phyloP scores from a whole-genome alignment of 2,797 vertebrate genomes.

The Ptychadena robeensis region DNA sequence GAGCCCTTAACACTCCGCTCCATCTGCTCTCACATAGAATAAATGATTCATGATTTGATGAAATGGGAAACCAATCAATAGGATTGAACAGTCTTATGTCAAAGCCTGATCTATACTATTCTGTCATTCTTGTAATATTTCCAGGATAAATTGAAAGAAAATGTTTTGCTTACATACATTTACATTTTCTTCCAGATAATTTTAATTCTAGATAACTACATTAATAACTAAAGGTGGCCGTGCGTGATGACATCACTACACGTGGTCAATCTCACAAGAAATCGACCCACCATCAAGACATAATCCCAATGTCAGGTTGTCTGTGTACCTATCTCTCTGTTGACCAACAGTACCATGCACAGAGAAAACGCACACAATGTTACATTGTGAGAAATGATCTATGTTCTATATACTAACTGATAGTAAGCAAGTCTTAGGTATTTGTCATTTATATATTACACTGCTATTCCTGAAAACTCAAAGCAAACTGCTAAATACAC shows the following conservation, averaged over 20 bases:
- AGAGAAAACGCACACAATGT: neutral
- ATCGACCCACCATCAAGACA: no score
- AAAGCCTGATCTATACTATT: neutral
- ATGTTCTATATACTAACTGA: neutral
- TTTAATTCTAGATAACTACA: no score
- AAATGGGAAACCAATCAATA: slow-evolving; percentile 52
- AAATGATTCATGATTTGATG: slow-evolving; percentile 54
- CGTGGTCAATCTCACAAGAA: no score
- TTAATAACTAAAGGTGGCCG: no score
- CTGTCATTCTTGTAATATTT: neutral
- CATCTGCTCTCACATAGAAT: slow-evolving; percentile 36
- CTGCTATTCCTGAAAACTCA: neutral
- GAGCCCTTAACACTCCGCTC: neutral
- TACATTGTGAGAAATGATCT: neutral
- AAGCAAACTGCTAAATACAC: no score
- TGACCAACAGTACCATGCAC: neutral
- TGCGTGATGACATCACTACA: no score
- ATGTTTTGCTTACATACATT: neutral
- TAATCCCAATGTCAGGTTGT: neutral
- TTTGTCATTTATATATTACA: neutral
- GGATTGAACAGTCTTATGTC: neutral
- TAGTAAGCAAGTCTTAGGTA: neutral
- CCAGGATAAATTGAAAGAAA: neutral
- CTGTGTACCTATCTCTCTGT: neutral
- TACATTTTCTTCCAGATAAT: neutral